These are phyloP conservation scores for Sarcophaga caerulescens DNA, from an alignment of 2,888 invertebrate species.

Conservation along the genomic window DNA sequence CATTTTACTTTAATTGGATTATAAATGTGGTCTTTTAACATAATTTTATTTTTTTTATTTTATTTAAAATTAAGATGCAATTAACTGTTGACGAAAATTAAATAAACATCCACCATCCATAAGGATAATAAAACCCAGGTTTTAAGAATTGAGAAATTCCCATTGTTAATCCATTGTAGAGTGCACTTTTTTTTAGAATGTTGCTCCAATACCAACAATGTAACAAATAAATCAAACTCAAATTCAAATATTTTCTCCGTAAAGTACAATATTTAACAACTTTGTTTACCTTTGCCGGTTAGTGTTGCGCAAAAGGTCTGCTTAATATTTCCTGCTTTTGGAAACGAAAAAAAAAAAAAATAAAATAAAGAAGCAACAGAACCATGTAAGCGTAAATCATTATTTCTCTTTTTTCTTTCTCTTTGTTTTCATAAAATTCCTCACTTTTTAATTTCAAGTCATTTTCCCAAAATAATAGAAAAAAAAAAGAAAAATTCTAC, in stretches of 20 bases:
- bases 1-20: conserved; percentile 42
- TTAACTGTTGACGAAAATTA: conserved; percentile 63
- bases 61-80: conserved; percentile 53
- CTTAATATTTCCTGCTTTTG: conserved; percentile 63
- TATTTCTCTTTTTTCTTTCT: background rate
- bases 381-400: conserved; percentile 58
- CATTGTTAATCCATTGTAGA: background rate
- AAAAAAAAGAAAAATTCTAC: background rate
- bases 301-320: conserved; percentile 53
- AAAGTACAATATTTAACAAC: background rate
- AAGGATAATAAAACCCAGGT: conserved; percentile 5
- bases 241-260: conserved; percentile 1
- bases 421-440: conserved; percentile 46
- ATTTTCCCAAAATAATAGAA: conserved; percentile 37
- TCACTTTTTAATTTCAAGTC: conserved; percentile 67
- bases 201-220: conserved; percentile 37
- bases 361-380: conserved; percentile 17
- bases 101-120: conserved; percentile 28
- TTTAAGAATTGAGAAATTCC: conserved; percentile 1
- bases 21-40: conserved; percentile 20
- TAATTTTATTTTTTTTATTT: conserved; percentile 29
- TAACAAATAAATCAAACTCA: conserved; percentile 47
- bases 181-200: conserved; percentile 32
- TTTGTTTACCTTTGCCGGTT: background rate
- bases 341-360: conserved; percentile 8